phyloP scores from a whole-genome alignment of 2,888 invertebrate species.

The Odontocerum albicorne region DNA sequence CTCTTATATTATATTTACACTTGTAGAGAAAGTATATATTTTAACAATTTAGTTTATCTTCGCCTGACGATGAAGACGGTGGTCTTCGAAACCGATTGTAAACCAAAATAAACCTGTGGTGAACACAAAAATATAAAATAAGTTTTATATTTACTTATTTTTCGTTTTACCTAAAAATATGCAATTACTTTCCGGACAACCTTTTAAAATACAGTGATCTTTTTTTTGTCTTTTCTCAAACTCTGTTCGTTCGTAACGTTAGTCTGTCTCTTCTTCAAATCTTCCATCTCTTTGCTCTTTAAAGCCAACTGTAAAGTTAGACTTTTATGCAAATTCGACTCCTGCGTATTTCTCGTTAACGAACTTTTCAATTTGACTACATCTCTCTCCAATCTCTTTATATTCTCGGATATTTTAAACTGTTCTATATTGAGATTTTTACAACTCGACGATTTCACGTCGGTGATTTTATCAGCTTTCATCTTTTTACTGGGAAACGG shows the following conservation, averaged over 20 bases:
- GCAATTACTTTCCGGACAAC: no score
- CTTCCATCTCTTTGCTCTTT: conserved; percentile 64
- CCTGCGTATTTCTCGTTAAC: conserved; percentile 62
- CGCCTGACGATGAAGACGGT: no score
- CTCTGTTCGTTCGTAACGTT: conserved; percentile 70
- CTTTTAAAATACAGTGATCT: conserved; percentile 77
- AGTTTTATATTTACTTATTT: no score
- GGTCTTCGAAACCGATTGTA: no score
- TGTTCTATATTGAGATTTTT: conserved; percentile 73
- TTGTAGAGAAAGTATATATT: no score
- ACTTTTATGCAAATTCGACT: conserved; percentile 62
- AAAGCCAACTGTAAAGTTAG: conserved; percentile 61
- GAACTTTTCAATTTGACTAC: conserved; percentile 66
- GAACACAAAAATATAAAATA: no score
- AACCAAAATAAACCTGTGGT: no score
- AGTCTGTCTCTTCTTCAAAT: conserved; percentile 61
- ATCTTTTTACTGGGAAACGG: conserved; percentile 1
- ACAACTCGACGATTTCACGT: conserved; percentile 58
- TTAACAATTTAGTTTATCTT: no score
- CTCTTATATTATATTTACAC: no score
- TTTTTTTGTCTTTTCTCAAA: conserved; percentile 71
- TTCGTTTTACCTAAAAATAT: no score
- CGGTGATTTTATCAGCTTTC: conserved; percentile 36
- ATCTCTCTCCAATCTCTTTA: conserved; percentile 67
- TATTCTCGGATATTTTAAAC: conserved; percentile 72